Evolutionary conservation across 2,888 invertebrate genomes (phyloP), one percentile per base, ranked within the genome.

Genomic region (Artemia sinica): DNA sequence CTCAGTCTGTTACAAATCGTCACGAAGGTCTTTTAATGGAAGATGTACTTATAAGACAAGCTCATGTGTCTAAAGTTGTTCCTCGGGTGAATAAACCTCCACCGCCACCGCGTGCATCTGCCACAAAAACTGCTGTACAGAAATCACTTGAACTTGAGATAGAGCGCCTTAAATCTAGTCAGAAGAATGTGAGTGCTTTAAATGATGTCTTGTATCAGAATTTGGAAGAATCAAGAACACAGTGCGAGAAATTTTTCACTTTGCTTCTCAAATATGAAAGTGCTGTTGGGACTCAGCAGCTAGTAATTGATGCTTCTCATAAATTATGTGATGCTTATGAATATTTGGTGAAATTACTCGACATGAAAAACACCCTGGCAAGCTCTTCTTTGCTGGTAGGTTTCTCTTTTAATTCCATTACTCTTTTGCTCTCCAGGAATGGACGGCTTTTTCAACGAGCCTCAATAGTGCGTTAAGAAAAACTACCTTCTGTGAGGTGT

Each of bases 91-190:
- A n/a, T 18, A 58, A 58, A 10, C 58, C 58, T 1, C 14, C 18
- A n/a, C 58, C 58, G 58, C 58, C 58, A 14, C 58, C 58, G 18
- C 58, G 58, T 14, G 18, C 58, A 58, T 8, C n/a, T 58, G 18
- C 14, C 11, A 14, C 58, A 8, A 58, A 58, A 18, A n/a, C 58
- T 9, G 58, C 14, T 14, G n/a, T 18, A 14, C 58, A 58, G 8
- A 58, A 58, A 58, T n/a, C n/a, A 9, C 58, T 58, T 14, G 58
- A 58, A 10, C 58, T 58, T 8, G 58, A 58, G 18, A 18, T 58
- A 14, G 58, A 58, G 18, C 58, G 58, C n/a, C 14, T 58, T n/a
- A 58, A 58, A 58, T n/a, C 58, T 58, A 58, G 58, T 58, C 58
- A 58, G 8, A 58, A 58, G 14, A 58, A 58, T 58, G 14, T 58